phyloP scores from a whole-genome alignment of 1,140 invertebrate genomes.

The Cheumatopsyche charites region DNA sequence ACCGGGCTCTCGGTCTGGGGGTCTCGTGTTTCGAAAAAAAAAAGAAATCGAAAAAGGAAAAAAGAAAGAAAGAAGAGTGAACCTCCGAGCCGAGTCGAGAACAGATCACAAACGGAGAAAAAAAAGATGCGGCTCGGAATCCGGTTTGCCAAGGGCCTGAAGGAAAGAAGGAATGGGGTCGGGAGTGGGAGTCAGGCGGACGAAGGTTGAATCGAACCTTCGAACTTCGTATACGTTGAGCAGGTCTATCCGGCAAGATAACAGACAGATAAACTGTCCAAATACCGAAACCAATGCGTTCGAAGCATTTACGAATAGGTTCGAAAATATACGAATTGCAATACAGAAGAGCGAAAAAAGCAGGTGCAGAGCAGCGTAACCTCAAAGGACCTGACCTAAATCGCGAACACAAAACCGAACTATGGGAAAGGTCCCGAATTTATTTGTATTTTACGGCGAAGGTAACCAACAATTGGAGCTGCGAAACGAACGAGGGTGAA shows the following conservation, averaged over 20 bases:
- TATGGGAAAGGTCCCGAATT: conserved; percentile 29
- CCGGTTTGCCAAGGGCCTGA: conserved; percentile 45
- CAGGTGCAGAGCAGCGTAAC: conserved; percentile 13
- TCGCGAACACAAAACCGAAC: background rate
- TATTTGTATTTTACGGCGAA: conserved; percentile 20
- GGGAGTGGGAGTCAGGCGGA: conserved; percentile 29
- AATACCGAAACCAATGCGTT: background rate
- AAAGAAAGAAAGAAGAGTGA: conserved; percentile 9
- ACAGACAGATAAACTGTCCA: background rate
- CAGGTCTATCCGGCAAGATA: background rate
- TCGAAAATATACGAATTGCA: too few species aligned
- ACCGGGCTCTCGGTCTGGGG: background rate
- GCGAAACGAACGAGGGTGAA: background rate
- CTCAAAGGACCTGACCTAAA: conserved; percentile 32
- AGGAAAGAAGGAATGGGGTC: conserved; percentile 34
- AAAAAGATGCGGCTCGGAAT: conserved; percentile 45
- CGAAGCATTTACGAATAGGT: too few species aligned
- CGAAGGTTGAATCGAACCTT: conserved; percentile 7
- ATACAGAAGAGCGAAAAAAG: conserved; percentile 15
- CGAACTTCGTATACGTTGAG: conserved; percentile 6
- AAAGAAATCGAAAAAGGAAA: conserved; percentile 24
- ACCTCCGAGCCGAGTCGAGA: conserved; percentile 6
- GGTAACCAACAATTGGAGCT: background rate
- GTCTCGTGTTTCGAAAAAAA: conserved; percentile 20
- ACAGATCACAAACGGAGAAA: conserved; percentile 23